Evolutionary conservation across 1,140 invertebrate species (phyloP), one percentile per base, ranked within the genome.

Genomic region (Macrotrachela quadricornifera): DNA sequence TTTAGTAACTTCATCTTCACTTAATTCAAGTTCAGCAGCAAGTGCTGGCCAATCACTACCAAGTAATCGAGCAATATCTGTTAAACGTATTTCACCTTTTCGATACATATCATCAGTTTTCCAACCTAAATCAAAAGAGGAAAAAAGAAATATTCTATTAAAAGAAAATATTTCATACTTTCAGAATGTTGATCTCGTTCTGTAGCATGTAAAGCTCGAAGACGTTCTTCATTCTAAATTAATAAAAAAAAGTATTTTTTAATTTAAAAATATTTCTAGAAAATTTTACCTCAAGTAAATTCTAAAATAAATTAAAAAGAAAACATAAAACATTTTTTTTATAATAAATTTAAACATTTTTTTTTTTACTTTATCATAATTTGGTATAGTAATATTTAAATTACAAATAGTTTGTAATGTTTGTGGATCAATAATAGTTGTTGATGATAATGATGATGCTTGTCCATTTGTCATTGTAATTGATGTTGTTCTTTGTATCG

Each of bases 401-500:
- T 90, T 83, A 61, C 88, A 92, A 56, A 94, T 84, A 30, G 88
- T 87, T 60, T 79, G 62, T 91, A 86, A 1, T 84, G 79, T 15
- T 80, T 81, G 62, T 11, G 21, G 21, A 30, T 30, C 21, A 30
- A 30, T 30, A 8, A 30, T 8, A 2, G 21, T 30, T 30, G 21
- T 30, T 2, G 21, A 30, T 30, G 21, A 30, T 30, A 30, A 30
- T 30, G 21, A 2, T 30, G 14, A 36, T 48, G 46, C 49, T 41
- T 50, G 42, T 40, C 15, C 44, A 41, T 14, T 41, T n/a, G 56
- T 55, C 77, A 63, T 85, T 83, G 18, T 90, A 90, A 47, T 96
- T 77, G 51, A 85, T 81, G 59, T 97, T 88, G 69, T 94, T 94
- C 30, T 97, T 75, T 37, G 92, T 85, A 63, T 91, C 95, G 57